A percentile compares a stretch with the other conserved stretches of the same genome.
These are phyloP conservation scores for Neolamprologus ventralis DNA, from an alignment of 2,113 vertebrate species.

Conservation along the genomic window DNA sequence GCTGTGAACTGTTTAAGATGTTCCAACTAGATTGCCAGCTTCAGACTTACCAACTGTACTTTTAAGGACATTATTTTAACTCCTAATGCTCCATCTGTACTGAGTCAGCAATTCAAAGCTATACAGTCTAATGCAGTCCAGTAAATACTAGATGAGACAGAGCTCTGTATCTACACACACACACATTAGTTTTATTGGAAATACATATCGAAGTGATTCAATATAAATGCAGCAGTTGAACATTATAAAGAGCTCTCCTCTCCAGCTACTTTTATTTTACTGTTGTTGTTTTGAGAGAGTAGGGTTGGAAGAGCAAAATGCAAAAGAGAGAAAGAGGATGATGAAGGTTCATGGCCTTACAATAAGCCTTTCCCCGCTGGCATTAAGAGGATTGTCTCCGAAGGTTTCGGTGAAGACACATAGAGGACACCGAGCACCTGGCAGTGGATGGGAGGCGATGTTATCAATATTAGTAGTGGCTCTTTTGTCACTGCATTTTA, in stretches of 20 bases:
- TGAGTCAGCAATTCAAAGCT: neutral
- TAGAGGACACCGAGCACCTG: conserved; percentile 5
- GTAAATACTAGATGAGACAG: neutral
- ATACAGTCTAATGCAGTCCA: neutral
- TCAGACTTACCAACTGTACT: neutral
- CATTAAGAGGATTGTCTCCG: conserved; percentile 6
- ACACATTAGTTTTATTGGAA: neutral
- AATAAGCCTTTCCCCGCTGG: neutral
- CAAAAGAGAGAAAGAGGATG: neutral
- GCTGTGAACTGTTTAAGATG: neutral
- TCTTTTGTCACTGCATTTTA: neutral
- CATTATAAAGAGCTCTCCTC: neutral
- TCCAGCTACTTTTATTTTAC: neutral
- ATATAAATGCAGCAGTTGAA: neutral
- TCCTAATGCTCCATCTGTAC: neutral
- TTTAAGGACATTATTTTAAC: neutral
- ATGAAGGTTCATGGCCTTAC: neutral
- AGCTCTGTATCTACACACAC: neutral
- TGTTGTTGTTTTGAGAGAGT: neutral
- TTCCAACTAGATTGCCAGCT: neutral
- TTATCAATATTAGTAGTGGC: neutral
- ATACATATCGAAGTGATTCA: neutral
- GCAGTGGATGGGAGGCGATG: neutral
- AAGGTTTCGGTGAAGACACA: neutral
- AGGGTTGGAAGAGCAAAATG: neutral